Conservation (phyloP, 1,140 invertebrate species). For the Euglossa dilemma region DNA sequence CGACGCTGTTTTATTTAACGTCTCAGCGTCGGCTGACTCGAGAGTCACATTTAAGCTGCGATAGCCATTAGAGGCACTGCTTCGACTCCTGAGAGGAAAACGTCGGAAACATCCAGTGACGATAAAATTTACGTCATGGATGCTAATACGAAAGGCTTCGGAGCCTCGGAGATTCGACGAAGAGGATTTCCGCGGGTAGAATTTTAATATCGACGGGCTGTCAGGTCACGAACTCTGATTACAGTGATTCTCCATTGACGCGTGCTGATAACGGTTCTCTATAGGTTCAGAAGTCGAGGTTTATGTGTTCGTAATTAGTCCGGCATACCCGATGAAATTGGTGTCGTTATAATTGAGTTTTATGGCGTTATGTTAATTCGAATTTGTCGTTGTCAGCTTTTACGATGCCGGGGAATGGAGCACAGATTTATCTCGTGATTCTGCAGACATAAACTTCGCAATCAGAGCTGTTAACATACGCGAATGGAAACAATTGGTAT, state of each 20-base stretch:
- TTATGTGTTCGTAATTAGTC: background rate
- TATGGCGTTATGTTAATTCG: background rate
- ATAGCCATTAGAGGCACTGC: background rate
- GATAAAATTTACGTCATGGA: background rate
- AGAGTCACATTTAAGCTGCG: background rate
- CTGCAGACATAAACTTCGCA: background rate
- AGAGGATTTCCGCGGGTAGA: background rate
- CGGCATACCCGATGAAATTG: background rate
- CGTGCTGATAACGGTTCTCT: background rate
- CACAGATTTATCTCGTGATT: background rate
- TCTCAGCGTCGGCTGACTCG: background rate
- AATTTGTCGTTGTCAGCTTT: background rate
- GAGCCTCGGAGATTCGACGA: background rate
- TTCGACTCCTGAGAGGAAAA: background rate
- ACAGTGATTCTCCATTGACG: background rate
- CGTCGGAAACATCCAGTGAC: background rate
- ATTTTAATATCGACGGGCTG: background rate
- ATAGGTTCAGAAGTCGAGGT: background rate
- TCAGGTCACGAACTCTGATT: background rate
- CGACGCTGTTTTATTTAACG: background rate
- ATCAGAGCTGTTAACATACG: too few relatives aligned
- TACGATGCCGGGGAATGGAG: background rate
- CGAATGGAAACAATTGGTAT: too few relatives aligned
- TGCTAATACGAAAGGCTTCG: background rate
- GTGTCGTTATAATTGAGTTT: background rate